Base-by-base conservation (phyloP, 2,113 vertebrate genomes). In the Sprattus sprattus region DNA sequence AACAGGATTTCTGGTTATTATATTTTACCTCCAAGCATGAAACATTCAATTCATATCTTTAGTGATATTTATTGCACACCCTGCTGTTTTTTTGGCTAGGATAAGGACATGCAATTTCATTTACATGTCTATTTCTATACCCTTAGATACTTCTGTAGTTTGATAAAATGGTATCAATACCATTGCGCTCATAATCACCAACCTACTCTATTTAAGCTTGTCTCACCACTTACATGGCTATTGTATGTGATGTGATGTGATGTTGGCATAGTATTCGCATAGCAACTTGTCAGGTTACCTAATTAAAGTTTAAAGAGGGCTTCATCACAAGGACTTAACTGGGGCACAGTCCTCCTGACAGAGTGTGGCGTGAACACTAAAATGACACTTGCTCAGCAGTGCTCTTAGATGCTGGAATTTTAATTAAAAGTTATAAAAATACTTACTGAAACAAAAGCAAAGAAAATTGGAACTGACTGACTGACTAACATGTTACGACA, bases 261-360 rank as follows among this genome's bases (percentile, higher is more conserved):
- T 71, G 25, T 32, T 28, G n/a, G 10, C 64, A 28, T 6, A 15
- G 64, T 71, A 71, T 71, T 28, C 10, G 28, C 64, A 71, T 8
- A 28, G 64, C n/a, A 9, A 28, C n/a, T 13, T 78, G 71, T 78
- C 71, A 32, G 3, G 71, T 78, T 78, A 78, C 11, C 71, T 78
- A 32, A 78, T 78, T 78, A 78, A 39, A 44, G 71, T 78, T 78
- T 78, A 0, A 32, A 78, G 71, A 78, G 71, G 71, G 25, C 71
- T 78, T 78, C 6, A 78, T 78, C 15, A 18, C 10, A 15, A 28
- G 71, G 71, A 78, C 71, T 78, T 78, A 78, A 78, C 71, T 78
- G 32, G 71, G 71, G 10, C 71, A 39, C 32, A 39, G 9, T 71
- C 64, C 64, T 71, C 64, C 64, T 71, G 64, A 71, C 28, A 39